Evolutionary conservation across 1,140 invertebrate species (phyloP), one percentile per base, ranked within the genome.

Genomic region (Mactra quadrangularis): DNA sequence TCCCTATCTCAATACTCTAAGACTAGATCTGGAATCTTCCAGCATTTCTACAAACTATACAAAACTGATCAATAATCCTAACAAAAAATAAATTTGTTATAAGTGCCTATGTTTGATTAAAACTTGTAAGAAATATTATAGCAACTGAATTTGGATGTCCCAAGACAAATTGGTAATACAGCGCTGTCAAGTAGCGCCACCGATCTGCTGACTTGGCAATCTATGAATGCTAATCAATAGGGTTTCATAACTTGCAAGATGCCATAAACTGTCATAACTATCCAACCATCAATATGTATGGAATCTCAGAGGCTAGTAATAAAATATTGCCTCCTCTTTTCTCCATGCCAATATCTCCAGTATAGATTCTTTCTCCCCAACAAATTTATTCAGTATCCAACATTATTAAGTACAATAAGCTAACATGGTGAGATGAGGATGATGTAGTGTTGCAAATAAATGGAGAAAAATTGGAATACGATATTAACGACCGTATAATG

Each of bases 141-240:
- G 45, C 38, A 38, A 33, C n/a, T 27, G 38, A 76, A 50, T 60
- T 50, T 45, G 47, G 45, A 27, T 60, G 53, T 76, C 55, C 53
- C 38, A 76, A 64, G 74, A 76, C 74, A 76, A 76, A 76, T 76
- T 76, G 74, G 33, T 62, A 62, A 76, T 76, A 76, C 59, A 62
- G 38, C n/a, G 31, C 74, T 45, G 74, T 76, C 74, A 76, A 62
- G 62, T 53, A 76, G 55, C 55, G 55, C 55, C 53, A 62, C 19
- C 33, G 38, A 59, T 74, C 71, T 74, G 71, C 55, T 60, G 74
- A 62, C 27, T 62, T 57, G 15, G 29, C 74, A 38, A 31, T 76
- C 45, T 64, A 60, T 29, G 57, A 47, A 76, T 35, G 22, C 25
- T 29, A 57, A 76, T 76, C 74, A 76, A 76, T 76, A 60, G 13